A percentile compares a stretch with the other conserved stretches of the same genome.
Conservation (phyloP, 2,888 invertebrate species). For the Gymnoscelis rufifasciata region DNA sequence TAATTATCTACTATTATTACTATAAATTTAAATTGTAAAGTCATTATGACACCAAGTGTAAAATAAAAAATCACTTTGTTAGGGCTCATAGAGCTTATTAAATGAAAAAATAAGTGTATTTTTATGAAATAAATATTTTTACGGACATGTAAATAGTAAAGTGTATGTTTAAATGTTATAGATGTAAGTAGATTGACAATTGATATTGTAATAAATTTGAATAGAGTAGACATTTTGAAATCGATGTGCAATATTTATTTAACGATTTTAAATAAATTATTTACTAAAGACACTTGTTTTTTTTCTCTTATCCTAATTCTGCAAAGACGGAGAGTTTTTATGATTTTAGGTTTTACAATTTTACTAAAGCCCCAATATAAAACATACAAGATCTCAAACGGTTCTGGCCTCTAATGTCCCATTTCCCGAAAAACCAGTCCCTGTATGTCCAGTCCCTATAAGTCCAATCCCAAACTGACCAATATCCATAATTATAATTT, state of each 20-base stretch:
- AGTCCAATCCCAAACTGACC: too few relatives aligned
- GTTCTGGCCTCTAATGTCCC: too few relatives aligned
- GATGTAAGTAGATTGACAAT: conserved; percentile 5
- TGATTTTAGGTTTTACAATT: too few relatives aligned
- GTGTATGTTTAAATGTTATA: not conserved
- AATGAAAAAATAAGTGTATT: conserved; percentile 4
- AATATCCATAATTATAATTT: too few relatives aligned
- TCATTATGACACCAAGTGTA: too few relatives aligned
- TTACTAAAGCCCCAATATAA: too few relatives aligned
- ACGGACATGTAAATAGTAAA: conserved; percentile 1
- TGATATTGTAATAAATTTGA: conserved; percentile 5
- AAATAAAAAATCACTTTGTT: not conserved
- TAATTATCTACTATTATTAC: too few relatives aligned
- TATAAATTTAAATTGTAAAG: too few relatives aligned
- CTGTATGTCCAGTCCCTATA: too few relatives aligned
- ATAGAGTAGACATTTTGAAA: conserved; percentile 13
- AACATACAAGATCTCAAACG: too few relatives aligned
- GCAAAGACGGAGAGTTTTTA: too few relatives aligned
- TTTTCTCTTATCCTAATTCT: not conserved
- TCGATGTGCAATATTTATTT: conserved; percentile 22
- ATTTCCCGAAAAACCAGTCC: too few relatives aligned
- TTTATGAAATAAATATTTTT: conserved; percentile 1
- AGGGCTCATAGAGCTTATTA: conserved; percentile 8
- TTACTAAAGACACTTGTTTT: not conserved
- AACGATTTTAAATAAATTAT: conserved; percentile 24